These are phyloP conservation scores for Halocynthia roretzi DNA, from an alignment of 23 tunicate genomes.

Conservation along the genomic window DNA sequence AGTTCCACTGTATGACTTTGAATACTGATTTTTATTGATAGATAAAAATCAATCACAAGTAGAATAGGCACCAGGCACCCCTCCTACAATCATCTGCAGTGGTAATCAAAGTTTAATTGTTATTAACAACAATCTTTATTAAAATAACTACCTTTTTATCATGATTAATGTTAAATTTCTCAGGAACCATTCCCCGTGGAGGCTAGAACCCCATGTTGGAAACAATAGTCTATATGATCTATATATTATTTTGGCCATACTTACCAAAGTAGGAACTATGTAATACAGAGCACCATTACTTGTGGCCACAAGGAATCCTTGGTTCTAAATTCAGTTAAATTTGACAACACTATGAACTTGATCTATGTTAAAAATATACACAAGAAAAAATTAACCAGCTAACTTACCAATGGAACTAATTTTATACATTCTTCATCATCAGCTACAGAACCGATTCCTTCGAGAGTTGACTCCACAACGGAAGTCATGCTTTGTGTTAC, in stretches of 20 bases:
- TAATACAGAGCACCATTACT: constrained; percentile 12
- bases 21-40: no score
- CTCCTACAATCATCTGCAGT: no score
- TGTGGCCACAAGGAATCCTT: constrained; percentile 12
- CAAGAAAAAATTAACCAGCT: background rate
- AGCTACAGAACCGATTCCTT: background rate
- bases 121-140: no score
- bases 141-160: no score
- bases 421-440: constrained; percentile 10
- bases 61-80: no score
- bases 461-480: constrained; percentile 23
- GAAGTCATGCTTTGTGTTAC: constrained; percentile 30
- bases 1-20: no score
- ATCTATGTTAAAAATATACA: background rate
- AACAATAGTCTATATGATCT: no score
- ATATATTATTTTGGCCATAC: background rate
- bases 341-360: background rate
- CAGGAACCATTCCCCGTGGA: no score
- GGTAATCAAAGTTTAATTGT: no score
- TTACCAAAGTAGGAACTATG: background rate
- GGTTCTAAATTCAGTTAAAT: background rate
- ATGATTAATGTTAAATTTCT: no score
- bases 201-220: no score
- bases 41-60: no score
- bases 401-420: background rate